These are phyloP conservation scores for Paraescarpia echinospica DNA, from an alignment of 1,140 invertebrate species.

Conservation along the genomic window DNA sequence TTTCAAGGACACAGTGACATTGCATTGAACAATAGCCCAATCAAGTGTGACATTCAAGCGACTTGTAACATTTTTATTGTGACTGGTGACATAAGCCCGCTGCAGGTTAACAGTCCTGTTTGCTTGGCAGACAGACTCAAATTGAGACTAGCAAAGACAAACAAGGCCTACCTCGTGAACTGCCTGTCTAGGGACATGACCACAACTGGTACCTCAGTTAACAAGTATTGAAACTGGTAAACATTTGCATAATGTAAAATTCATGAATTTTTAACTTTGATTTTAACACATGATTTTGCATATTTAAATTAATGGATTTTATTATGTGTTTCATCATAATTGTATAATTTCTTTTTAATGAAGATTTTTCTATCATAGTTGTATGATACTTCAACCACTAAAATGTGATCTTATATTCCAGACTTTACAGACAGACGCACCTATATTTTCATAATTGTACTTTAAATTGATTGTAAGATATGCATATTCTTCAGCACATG, in stretches of 20 bases:
- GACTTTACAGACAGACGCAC: no score
- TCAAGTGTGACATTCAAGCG: background rate
- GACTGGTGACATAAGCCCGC: background rate
- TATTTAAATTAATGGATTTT: no score
- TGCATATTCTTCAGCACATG: no score
- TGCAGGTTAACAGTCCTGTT: background rate
- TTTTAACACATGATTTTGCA: no score
- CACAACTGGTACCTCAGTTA: background rate
- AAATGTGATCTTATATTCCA: no score
- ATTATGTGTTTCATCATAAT: no score
- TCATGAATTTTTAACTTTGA: background rate
- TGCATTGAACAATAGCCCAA: background rate
- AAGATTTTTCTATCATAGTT: no score
- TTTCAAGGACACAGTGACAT: background rate
- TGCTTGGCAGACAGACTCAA: background rate
- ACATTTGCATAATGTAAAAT: background rate
- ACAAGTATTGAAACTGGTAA: background rate
- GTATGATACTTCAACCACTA: no score
- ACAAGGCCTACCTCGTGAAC: background rate
- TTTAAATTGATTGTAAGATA: no score
- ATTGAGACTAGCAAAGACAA: background rate
- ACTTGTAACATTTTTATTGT: background rate
- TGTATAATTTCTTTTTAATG: no score
- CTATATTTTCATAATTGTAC: no score
- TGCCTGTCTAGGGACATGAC: background rate